Base-by-base conservation (phyloP, 2,113 vertebrate species). In the Zosterops borbonicus region DNA sequence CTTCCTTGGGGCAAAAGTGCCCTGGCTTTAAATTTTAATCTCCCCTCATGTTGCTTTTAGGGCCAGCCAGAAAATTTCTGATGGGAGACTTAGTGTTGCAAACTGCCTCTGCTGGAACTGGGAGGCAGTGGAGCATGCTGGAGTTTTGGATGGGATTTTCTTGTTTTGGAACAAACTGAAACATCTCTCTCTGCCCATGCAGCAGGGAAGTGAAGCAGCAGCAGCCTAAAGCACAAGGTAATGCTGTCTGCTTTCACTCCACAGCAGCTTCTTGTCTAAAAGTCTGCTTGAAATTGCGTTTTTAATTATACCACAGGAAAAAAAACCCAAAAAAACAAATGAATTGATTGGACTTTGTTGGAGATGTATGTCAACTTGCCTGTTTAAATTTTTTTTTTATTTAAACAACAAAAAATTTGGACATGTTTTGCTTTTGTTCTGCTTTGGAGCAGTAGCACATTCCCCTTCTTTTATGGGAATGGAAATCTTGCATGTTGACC, bases 371-470 rank as follows among this genome's bases (percentile, higher is more conserved):
- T 78, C 18, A 83, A 22, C 22, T 87, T 63, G 53, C 14, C 29
- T 53, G 55, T 80, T 35, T 1, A 60, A 14, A 7, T 9, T 35
- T 56, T 70, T 56, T 82, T 75, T 83, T 74, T 52, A 49, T 31
- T 75, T 28, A 63, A 91, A 28, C 18, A 71, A 56, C 28, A 74
- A 23, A 75, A 90, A 41, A 47, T 59, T 81, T 91, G 56, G 69
- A 74, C 0, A 1, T 0, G 0, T 76, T 95, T 82, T 85, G 62
- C 65, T 50, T 89, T 92, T 95, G 67, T 95, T 96, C 91, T 82
- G 47, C 44, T 85, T 87, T 95, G 67, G 84, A 94, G 59, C 62
- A 80, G 82, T 92, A 83, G 84, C 84, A 31, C 46, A 25, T 91
- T 91, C 82, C 46, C 60, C 3, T 0, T 82, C 74, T 87, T 84